Conservation (phyloP, 2,888 invertebrate species). For the Aquatica leii region DNA sequence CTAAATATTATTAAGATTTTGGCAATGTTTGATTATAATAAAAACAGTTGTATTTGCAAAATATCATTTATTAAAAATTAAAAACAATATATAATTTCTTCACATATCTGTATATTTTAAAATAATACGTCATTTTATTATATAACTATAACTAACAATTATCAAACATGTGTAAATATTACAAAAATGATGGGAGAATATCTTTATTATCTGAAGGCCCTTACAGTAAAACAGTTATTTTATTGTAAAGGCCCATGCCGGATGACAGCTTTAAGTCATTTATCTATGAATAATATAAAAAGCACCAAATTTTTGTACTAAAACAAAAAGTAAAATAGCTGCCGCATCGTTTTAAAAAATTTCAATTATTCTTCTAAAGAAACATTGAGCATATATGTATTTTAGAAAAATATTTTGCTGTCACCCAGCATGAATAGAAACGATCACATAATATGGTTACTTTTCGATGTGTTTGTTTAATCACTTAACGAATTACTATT, state of each 20-base stretch:
- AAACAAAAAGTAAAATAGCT: conserved; percentile 3
- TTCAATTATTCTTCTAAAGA: conserved; percentile 14
- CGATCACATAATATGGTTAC: conserved; percentile 29
- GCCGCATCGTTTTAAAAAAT: background rate
- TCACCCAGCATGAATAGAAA: conserved; percentile 16
- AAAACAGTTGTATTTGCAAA: conserved; percentile 46
- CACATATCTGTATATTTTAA: conserved; percentile 42
- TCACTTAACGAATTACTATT: conserved; percentile 71
- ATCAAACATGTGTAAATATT: conserved; percentile 52
- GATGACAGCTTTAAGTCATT: conserved; percentile 21
- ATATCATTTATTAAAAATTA: conserved; percentile 53
- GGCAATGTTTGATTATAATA: no score
- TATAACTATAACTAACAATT: conserved; percentile 46
- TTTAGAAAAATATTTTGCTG: conserved; percentile 22
- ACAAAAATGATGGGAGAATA: conserved; percentile 38
- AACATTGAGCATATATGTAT: conserved; percentile 23
- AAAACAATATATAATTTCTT: conserved; percentile 39
- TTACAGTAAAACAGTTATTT: background rate
- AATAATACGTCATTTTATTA: conserved; percentile 46
- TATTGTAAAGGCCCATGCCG: conserved; percentile 31
- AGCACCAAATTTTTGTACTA: background rate
- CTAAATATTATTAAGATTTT: no score
- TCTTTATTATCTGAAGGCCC: conserved; percentile 22
- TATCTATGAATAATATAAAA: conserved; percentile 1
- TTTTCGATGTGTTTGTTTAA: conserved; percentile 50